Evolutionary conservation across 1,140 invertebrate genomes (phyloP).

Genomic region (Drosophila pallidifrons): DNA sequence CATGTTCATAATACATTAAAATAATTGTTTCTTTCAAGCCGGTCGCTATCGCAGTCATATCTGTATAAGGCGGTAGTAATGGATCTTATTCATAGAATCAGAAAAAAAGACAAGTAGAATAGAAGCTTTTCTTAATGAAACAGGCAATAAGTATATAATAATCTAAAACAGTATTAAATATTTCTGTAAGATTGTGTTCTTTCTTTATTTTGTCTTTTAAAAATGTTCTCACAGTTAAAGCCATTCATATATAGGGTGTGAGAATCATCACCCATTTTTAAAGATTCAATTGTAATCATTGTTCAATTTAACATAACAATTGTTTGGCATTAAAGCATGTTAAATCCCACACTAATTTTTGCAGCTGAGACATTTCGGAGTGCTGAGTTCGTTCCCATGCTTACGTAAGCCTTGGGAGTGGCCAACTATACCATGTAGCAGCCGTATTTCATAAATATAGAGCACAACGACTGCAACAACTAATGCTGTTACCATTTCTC

Average conservation of each 20-base stretch:
- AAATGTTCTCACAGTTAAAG: slow-evolving; percentile 3
- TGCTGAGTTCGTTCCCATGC: slow-evolving; percentile 14
- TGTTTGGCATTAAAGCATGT: neutral
- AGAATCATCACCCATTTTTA: neutral
- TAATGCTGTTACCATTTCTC: neutral
- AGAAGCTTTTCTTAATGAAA: slow-evolving; percentile 5
- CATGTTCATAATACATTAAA: slow-evolving; percentile 35
- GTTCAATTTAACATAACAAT: slow-evolving; percentile 31
- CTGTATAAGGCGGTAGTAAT: slow-evolving; percentile 28
- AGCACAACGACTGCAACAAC: slow-evolving; percentile 1
- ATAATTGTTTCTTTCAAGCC: slow-evolving; percentile 54
- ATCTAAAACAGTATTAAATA: too few relatives aligned
- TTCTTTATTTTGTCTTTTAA: neutral
- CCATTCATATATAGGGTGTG: neutral
- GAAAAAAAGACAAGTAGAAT: slow-evolving; percentile 27
- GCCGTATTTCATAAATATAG: slow-evolving; percentile 14
- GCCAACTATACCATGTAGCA: slow-evolving; percentile 3
- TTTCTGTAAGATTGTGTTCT: neutral
- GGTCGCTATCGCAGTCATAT: slow-evolving; percentile 32
- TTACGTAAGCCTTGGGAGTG: slow-evolving; percentile 16
- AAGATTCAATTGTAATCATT: neutral
- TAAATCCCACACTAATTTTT: slow-evolving; percentile 4
- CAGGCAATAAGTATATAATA: slow-evolving; percentile 8
- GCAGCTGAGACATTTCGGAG: slow-evolving; percentile 5
- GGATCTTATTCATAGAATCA: slow-evolving; percentile 20